phyloP scores from a whole-genome alignment of 2,797 vertebrate genomes.

The Onychomys torridus region DNA sequence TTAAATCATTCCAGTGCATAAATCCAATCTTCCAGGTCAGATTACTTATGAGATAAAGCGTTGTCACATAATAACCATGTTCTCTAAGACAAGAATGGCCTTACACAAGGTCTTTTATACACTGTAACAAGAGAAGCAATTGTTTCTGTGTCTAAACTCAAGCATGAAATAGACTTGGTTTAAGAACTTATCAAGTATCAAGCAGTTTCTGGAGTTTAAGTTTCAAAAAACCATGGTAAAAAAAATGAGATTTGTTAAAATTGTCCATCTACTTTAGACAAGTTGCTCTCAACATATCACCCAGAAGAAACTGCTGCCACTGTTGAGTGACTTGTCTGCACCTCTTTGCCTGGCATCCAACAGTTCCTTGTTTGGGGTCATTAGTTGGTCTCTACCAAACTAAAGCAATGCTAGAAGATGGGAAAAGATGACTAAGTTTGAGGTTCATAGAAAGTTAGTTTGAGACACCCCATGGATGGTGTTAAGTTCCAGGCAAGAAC shows the following conservation, averaged over 20 bases:
- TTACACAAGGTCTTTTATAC: constrained; percentile 48
- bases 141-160: constrained; percentile 75
- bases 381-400: constrained; percentile 11
- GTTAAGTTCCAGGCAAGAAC: constrained; percentile 18
- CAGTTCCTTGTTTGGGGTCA: neutral
- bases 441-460: neutral
- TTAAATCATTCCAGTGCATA: constrained; percentile 56
- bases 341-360: neutral
- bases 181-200: constrained; percentile 63
- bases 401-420: constrained; percentile 23
- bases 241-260: constrained; percentile 61
- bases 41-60: constrained; percentile 75
- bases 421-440: neutral
- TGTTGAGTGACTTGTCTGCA: neutral
- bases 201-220: constrained; percentile 39
- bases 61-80: constrained; percentile 66
- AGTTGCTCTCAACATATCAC: neutral
- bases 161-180: constrained; percentile 68
- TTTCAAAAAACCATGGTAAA: constrained; percentile 44
- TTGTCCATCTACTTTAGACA: neutral
- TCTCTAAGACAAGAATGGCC: constrained; percentile 13
- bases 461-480: neutral
- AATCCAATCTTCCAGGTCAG: constrained; percentile 68
- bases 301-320: neutral
- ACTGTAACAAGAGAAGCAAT: constrained; percentile 63